Evolutionary conservation across 2,113 vertebrate species (phyloP).

Genomic region (Cariama cristata): DNA sequence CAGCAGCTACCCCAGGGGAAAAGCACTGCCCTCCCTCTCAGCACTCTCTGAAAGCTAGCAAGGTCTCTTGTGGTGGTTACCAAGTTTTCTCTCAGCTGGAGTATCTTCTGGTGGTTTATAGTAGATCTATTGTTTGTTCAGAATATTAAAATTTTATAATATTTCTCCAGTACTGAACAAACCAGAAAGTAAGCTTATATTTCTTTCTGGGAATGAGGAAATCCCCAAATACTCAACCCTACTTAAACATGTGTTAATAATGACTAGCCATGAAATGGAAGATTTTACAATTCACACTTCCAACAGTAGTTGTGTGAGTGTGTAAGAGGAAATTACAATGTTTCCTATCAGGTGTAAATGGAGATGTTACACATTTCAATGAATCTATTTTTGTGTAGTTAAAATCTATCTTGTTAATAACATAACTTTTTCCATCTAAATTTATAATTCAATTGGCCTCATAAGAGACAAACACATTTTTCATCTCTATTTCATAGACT

Average conservation of each 20-base stretch:
- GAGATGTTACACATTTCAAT: background rate
- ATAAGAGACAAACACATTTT: background rate
- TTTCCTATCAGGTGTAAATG: background rate
- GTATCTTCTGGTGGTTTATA: background rate
- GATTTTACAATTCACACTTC: background rate
- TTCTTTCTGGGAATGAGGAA: background rate
- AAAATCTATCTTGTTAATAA: background rate
- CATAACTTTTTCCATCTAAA: background rate
- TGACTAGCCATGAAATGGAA: background rate
- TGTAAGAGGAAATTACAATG: background rate
- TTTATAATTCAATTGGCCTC: background rate
- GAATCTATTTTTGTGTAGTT: background rate
- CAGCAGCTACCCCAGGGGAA: background rate
- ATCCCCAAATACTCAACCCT: background rate
- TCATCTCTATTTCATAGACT: background rate
- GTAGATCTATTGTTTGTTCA: background rate
- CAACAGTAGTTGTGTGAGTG: background rate
- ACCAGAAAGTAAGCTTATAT: background rate
- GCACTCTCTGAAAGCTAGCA: background rate
- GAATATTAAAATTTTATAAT: background rate
- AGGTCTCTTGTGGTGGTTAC: background rate
- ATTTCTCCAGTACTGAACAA: background rate
- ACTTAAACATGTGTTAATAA: background rate
- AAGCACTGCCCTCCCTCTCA: background rate
- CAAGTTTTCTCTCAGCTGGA: background rate